Evolutionary conservation across 1,140 invertebrate genomes (phyloP).

Genomic region (Euglossa dilemma): DNA sequence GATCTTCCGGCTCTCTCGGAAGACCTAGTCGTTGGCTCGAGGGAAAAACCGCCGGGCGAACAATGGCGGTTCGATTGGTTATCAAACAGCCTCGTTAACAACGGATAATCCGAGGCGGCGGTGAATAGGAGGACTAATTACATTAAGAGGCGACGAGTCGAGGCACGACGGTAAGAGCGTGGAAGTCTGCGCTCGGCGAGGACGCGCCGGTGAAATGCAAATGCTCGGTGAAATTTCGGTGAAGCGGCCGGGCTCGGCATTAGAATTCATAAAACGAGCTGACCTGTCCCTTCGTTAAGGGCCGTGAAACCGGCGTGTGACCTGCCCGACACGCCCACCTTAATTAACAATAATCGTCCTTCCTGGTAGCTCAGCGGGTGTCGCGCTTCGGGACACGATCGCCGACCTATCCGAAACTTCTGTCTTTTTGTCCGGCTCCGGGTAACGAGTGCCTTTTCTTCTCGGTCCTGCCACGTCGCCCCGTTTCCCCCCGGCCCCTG

Average conservation of each 20-base stretch:
- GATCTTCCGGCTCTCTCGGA: neutral
- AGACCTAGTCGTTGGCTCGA: neutral
- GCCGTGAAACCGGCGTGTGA: constrained; percentile 48
- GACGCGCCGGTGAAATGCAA: constrained; percentile 24
- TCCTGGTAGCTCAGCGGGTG: constrained; percentile 75
- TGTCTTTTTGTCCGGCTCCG: constrained; percentile 52
- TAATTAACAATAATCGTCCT: constrained; percentile 77
- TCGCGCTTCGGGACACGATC: constrained; percentile 52
- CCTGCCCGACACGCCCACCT: constrained; percentile 65
- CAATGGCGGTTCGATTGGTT: constrained; percentile 42
- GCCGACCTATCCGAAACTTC: constrained; percentile 50
- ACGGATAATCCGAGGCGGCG: constrained; percentile 5
- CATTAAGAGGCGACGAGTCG: constrained; percentile 22
- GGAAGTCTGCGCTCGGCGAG: neutral
- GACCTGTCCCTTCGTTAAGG: constrained; percentile 60
- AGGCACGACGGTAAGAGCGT: neutral
- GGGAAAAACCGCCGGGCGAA: neutral
- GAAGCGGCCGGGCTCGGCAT: neutral
- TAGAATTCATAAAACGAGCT: constrained; percentile 55
- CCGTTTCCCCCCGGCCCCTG: constrained; percentile 10
- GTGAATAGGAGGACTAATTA: constrained; percentile 39
- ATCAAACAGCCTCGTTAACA: constrained; percentile 40
- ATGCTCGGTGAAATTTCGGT: constrained; percentile 34
- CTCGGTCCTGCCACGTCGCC: constrained; percentile 2
- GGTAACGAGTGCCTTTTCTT: constrained; percentile 60